These are phyloP conservation scores for Spisula subtruncata DNA, from an alignment of 2,888 invertebrate species.

Conservation along the genomic window DNA sequence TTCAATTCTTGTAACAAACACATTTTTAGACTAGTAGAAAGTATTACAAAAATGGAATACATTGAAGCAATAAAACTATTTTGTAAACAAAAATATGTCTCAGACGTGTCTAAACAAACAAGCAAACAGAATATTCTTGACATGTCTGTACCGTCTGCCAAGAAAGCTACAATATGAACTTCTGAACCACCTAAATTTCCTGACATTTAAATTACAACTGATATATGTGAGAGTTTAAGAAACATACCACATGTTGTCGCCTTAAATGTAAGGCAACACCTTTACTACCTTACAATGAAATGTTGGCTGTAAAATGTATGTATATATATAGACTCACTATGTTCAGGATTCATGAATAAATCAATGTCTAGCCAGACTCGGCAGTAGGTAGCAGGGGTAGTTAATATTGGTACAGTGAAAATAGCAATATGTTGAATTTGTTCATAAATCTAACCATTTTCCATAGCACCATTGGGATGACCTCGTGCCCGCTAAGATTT, in stretches of 20 bases:
- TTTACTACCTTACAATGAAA: neutral
- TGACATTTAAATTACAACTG: slow-evolving; percentile 11
- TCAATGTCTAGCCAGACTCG: too few species aligned
- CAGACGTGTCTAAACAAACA: neutral
- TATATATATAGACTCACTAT: neutral
- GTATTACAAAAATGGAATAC: neutral
- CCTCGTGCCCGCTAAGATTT: too few species aligned
- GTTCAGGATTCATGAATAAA: neutral
- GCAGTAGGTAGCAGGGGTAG: neutral
- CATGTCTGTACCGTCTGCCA: too few species aligned
- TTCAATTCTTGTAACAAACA: neutral
- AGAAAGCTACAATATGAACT: too few species aligned
- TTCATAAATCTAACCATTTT: too few species aligned
- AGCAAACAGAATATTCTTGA: too few species aligned
- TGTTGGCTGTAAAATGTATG: neutral
- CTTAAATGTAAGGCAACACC: neutral
- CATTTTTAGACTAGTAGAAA: too few species aligned
- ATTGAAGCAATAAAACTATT: neutral
- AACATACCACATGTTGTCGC: too few species aligned
- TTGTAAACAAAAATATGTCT: too few species aligned
- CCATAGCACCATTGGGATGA: too few species aligned
- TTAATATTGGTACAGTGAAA: slow-evolving; percentile 9
- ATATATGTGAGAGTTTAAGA: neutral
- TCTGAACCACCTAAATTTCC: too few species aligned
- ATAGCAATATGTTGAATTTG: too few species aligned